Base-by-base conservation (phyloP, 2,113 vertebrate species). In the Dolichotis patagonum region DNA sequence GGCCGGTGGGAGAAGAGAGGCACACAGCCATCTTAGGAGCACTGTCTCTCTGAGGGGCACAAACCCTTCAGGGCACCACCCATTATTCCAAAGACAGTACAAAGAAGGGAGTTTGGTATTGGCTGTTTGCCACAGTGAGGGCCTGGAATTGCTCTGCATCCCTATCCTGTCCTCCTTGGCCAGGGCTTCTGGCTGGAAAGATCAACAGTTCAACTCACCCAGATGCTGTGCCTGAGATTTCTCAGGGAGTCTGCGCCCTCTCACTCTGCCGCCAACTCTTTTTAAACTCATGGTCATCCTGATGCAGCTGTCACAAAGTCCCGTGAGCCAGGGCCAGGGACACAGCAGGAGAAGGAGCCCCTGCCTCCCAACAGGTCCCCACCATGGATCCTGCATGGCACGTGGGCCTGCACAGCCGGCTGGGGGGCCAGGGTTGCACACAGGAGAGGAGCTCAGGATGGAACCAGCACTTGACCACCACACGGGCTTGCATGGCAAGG, bases 251-350 rank as follows among this genome's bases (percentile, higher is more conserved):
- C 62, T 30, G 49, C 1, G 16, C 3, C 41, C 17, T 35, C 35
- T 26, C 7, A 1, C 26, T 12, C 43, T 35, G 7, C 11, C 8
- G 26, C 58, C 20, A 1, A 19, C 26, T 35, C 24, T 46, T 13
- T 62, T 62, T 71, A 24, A 30, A 35, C 38, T 13, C 10, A 0
- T 14, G 16, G 32, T 30, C 0, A 1, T 56, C 52, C 13, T 65
- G 52, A 58, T 60, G 43, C 80, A 80, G 88, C 92, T 56, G 49
- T 14, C 26, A 56, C 81, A 78, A 13, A 19, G 16, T 1, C 32
- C 35, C 67, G 22, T 54, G 46, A 46, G 46, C 14, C 60, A 30
- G 22, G 9, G 28, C 13, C 38, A 26, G 60, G 60, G 60, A 62
- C 60, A 62, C 9, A 3, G 60, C 60, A 28, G 60, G 60, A 26